phyloP scores from a whole-genome alignment of 2,888 invertebrate species.

The Cabera pusaria region DNA sequence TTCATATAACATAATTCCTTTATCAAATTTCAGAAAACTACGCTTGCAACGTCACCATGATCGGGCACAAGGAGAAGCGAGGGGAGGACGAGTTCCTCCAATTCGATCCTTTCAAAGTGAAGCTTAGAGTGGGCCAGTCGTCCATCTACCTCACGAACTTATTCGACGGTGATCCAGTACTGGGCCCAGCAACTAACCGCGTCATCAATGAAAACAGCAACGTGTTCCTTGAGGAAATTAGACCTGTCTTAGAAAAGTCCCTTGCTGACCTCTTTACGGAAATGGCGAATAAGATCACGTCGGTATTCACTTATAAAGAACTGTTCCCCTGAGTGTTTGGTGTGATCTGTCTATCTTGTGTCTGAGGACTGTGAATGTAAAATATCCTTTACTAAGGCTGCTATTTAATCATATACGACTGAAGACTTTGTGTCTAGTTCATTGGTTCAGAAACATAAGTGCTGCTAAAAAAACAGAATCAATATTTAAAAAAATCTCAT shows the following conservation, averaged over 20 bases:
- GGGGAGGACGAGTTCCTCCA: conserved; percentile 84
- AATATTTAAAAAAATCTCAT: too few relatives aligned
- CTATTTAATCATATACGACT: too few relatives aligned
- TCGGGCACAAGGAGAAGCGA: conserved; percentile 81
- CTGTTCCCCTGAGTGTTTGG: conserved; percentile 80
- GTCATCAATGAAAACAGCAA: conserved; percentile 87
- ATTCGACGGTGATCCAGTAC: conserved; percentile 85
- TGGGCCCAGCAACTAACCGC: conserved; percentile 86
- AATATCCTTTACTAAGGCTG: too few relatives aligned
- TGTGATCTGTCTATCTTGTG: conserved; percentile 1
- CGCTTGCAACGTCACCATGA: conserved; percentile 85
- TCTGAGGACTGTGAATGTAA: too few relatives aligned
- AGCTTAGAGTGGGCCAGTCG: conserved; percentile 84
- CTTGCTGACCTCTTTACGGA: conserved; percentile 86
- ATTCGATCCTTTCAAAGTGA: conserved; percentile 85
- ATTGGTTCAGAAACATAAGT: too few relatives aligned
- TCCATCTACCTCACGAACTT: conserved; percentile 85
- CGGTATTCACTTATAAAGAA: conserved; percentile 87
- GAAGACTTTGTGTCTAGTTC: too few relatives aligned
- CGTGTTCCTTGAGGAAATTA: conserved; percentile 86
- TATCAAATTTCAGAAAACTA: conserved; percentile 81
- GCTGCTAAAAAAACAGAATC: too few relatives aligned
- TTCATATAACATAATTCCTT: neutral
- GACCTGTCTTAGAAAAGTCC: conserved; percentile 85
- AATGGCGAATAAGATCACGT: conserved; percentile 87